phyloP scores from a whole-genome alignment of 2,797 vertebrate species.

The Pitangus sulphuratus region DNA sequence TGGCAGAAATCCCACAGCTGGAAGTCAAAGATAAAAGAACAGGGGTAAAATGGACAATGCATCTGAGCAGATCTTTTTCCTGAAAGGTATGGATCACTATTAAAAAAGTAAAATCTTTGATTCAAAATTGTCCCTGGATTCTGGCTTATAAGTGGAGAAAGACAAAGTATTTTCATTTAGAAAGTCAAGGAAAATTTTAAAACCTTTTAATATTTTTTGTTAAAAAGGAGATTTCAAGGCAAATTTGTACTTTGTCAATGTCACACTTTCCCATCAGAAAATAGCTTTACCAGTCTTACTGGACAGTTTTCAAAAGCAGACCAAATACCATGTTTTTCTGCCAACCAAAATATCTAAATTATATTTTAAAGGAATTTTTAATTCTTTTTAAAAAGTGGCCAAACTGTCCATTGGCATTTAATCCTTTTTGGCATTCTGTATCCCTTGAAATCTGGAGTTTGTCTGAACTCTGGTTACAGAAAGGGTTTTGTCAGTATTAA shows the following conservation, averaged over 20 bases:
- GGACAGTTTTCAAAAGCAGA: not conserved
- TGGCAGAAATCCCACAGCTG: not conserved
- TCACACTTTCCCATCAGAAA: not conserved
- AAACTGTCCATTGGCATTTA: not conserved
- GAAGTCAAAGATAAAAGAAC: not conserved
- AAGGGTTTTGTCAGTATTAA: not conserved
- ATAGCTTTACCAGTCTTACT: not conserved
- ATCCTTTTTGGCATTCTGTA: not conserved
- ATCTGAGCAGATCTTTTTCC: not conserved
- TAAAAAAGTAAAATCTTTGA: not conserved
- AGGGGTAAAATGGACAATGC: not conserved
- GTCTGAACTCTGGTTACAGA: not conserved
- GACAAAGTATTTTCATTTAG: not conserved
- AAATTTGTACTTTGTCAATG: not conserved
- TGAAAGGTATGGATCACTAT: not conserved
- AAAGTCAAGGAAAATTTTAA: not conserved
- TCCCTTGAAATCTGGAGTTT: not conserved
- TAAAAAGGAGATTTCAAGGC: not conserved
- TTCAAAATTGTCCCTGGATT: not conserved
- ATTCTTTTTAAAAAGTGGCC: fast-evolving
- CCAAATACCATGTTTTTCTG: not conserved
- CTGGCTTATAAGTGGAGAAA: not conserved
- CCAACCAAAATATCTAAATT: not conserved
- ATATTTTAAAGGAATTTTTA: not conserved
- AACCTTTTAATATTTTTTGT: not conserved